Conservation (phyloP, 2,888 invertebrate species). For the Hypsopygia costalis region DNA sequence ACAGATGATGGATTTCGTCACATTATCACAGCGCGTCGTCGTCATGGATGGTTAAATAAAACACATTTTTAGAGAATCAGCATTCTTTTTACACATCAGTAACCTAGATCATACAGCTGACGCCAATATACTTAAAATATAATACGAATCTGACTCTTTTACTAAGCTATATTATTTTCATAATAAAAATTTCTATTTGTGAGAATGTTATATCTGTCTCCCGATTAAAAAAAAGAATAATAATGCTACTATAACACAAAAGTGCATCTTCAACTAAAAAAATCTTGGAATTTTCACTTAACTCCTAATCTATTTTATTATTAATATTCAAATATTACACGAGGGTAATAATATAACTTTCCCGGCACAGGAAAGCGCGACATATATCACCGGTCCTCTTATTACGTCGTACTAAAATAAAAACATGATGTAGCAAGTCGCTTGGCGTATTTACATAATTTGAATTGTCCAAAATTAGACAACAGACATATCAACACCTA, state of each 20-base stretch:
- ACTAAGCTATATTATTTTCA: slow-evolving; percentile 54
- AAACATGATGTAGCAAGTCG: slow-evolving; percentile 33
- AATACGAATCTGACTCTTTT: slow-evolving; percentile 75
- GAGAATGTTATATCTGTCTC: slow-evolving; percentile 54
- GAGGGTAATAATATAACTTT: slow-evolving; percentile 33
- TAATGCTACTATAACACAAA: slow-evolving; percentile 55
- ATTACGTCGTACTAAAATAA: background rate
- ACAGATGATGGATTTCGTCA: too few relatives aligned
- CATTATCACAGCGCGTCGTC: too few relatives aligned
- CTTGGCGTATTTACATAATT: slow-evolving; percentile 53
- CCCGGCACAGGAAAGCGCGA: slow-evolving; percentile 31
- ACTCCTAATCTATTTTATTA: slow-evolving; percentile 33
- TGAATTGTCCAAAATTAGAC: slow-evolving; percentile 18
- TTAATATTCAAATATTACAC: slow-evolving; percentile 47
- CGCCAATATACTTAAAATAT: slow-evolving; percentile 68
- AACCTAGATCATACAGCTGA: slow-evolving; percentile 62
- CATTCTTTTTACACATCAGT: slow-evolving; percentile 73
- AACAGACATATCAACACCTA: slow-evolving; percentile 1
- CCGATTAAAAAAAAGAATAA: slow-evolving; percentile 48
- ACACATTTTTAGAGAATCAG: slow-evolving; percentile 60
- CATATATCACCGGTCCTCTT: slow-evolving; percentile 23
- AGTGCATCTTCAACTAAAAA: slow-evolving; percentile 48
- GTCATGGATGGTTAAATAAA: too few relatives aligned
- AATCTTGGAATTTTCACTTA: slow-evolving; percentile 55
- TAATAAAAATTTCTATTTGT: slow-evolving; percentile 62